Evolutionary conservation across 2,113 vertebrate genomes (phyloP).

Genomic region (Odontophorus gujanensis): DNA sequence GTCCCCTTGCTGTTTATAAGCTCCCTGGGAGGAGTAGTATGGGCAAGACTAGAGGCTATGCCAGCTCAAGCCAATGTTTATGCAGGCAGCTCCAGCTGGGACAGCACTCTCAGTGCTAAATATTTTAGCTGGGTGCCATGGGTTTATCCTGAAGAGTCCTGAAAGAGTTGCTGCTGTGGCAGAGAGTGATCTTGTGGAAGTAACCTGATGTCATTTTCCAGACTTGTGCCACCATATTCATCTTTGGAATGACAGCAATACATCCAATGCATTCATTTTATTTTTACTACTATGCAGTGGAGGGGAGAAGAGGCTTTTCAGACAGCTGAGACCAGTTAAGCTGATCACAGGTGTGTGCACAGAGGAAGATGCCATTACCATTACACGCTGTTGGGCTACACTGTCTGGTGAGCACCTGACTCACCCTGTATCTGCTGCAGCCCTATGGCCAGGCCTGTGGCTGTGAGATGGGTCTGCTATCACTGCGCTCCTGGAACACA

Average conservation of each 20-base stretch:
- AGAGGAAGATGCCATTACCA: neutral
- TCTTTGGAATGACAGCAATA: neutral
- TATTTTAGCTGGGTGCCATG: neutral
- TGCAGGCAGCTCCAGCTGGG: too few species aligned
- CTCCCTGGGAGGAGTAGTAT: neutral
- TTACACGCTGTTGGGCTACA: neutral
- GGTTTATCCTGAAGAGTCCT: neutral
- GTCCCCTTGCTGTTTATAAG: too few species aligned
- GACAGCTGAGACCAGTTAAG: neutral
- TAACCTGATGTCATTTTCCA: neutral
- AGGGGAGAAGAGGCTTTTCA: neutral
- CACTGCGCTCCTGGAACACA: neutral
- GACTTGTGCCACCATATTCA: fast-evolving
- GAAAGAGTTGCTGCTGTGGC: neutral
- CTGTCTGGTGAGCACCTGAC: neutral
- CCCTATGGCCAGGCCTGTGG: neutral
- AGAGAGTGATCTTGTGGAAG: neutral
- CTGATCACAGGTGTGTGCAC: neutral
- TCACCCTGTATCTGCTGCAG: neutral
- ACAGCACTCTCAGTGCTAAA: neutral
- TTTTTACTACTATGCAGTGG: neutral
- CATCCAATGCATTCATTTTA: fast-evolving
- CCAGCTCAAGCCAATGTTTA: neutral
- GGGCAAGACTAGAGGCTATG: neutral
- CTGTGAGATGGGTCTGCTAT: neutral